Evolutionary conservation across 2,113 vertebrate species (phyloP).

Genomic region (Verasper variegatus): DNA sequence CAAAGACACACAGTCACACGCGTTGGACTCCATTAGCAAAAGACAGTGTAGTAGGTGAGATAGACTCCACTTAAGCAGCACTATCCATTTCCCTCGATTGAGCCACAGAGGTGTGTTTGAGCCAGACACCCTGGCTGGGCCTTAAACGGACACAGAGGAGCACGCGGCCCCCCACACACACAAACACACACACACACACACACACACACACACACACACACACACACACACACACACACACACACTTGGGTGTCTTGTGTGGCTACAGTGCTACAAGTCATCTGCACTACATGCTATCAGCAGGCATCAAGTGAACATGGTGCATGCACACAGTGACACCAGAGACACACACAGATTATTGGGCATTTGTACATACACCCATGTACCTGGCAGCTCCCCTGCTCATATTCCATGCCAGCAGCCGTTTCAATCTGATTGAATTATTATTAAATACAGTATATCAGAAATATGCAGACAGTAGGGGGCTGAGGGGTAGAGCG

Average conservation of each 20-base stretch:
- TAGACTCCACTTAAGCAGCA: conserved; percentile 85
- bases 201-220: conserved; percentile 15
- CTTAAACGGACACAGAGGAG: conserved; percentile 80
- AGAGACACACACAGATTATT: not conserved
- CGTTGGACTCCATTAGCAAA: conserved; percentile 89
- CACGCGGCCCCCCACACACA: conserved; percentile 18
- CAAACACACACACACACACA: not conserved
- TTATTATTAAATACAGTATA: not conserved
- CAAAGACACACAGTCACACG: conserved; percentile 71
- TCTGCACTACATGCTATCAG: conserved; percentile 66
- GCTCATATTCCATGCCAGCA: not conserved
- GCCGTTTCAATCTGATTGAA: not conserved
- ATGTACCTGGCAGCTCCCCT: not conserved
- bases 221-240: conserved; percentile 24
- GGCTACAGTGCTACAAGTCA: conserved; percentile 43
- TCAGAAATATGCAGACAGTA: not conserved
- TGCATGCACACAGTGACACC: conserved; percentile 17
- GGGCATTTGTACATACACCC: not conserved
- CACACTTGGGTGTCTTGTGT: conserved; percentile 42
- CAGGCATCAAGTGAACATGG: conserved; percentile 48
- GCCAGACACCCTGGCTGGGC: conserved; percentile 79
- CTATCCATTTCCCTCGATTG: conserved; percentile 83
- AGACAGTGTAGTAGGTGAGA: conserved; percentile 87
- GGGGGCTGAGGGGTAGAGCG: no score
- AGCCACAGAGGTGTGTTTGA: conserved; percentile 83